Evolutionary conservation across 2,113 vertebrate genomes (phyloP).

Genomic region (Pitta sordida): DNA sequence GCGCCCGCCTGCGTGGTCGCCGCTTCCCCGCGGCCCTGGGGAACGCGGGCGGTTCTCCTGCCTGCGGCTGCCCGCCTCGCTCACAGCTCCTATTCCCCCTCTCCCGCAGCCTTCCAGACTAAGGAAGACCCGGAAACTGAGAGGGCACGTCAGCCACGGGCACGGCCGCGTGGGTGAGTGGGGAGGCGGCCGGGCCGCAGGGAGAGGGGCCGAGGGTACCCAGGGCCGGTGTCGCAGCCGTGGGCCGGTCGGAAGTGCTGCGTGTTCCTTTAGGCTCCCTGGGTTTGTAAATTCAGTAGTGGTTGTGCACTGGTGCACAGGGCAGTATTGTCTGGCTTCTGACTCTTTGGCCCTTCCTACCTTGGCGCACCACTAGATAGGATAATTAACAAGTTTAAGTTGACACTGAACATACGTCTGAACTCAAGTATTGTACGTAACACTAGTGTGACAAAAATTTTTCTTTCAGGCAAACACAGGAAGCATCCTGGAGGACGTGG

Average conservation of each 20-base stretch:
- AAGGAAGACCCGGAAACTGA: constrained; percentile 88
- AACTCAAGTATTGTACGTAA: rapidly evolving
- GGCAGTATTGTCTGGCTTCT: rapidly evolving
- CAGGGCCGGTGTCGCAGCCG: no score
- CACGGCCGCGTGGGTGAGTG: constrained; percentile 87
- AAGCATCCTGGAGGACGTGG: constrained; percentile 93
- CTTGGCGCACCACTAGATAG: rapidly evolving
- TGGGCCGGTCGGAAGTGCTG: no score
- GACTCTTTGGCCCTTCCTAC: rapidly evolving
- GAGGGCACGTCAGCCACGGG: constrained; percentile 90
- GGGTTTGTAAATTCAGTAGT: rapidly evolving
- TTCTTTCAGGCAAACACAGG: constrained; percentile 84
- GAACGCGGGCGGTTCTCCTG: rapidly evolving
- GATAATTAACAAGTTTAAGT: neutral
- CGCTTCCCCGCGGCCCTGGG: neutral
- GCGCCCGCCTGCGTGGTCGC: neutral
- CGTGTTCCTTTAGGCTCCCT: rapidly evolving
- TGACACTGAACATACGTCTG: rapidly evolving
- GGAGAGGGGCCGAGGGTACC: no score
- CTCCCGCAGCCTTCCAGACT: constrained; percentile 77
- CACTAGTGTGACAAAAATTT: neutral
- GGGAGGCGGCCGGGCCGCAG: no score
- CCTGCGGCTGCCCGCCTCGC: rapidly evolving
- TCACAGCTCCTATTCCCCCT: neutral
- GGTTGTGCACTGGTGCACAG: rapidly evolving